Base-by-base conservation (phyloP, 37 sponge, comb jelly and placozoan species). In the Mnemiopsis leidyi region DNA sequence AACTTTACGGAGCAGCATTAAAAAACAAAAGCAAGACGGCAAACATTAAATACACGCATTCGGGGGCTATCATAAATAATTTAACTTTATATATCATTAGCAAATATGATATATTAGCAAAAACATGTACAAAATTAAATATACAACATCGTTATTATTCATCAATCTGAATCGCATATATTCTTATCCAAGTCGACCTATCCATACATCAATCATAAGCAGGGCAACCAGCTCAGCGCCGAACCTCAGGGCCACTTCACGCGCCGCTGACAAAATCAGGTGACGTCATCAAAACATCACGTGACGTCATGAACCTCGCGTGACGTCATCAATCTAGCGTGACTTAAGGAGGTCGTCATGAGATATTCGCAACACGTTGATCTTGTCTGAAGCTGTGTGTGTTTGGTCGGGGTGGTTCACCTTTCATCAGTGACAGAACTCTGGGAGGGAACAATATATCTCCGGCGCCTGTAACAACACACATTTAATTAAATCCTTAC, bases 381-480 rank as follows among this genome's bases (percentile, higher is more conserved):
- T 48, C 13, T 48, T 18, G 61, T 48, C 61, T 71, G 75, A 71
- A 18, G 75, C 75, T 23, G 75, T n/a, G 75, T 5, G 3, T 71
- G 75, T 18, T 5, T 13, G 75, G 7, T 2, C 75, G 75, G 32
- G 82, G 23, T 77, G n/a, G n/a, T 77, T 77, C 79, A 77, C 32
- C 79, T 77, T 34, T 77, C 79, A 36, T 77, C 79, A 34, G 90
- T 85, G 1, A 85, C 90, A 39, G 90, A 85, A 40, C 90, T 85
- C 23, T 85, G 90, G 29, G 90, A 85, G 5, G 90, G 90, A 26
- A 85, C 90, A 39, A 85, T 85, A 33, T 85, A 85, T 26, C 90
- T 38, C 3, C 90, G 90, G 39, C 90, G 90, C 61, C 90, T 85
- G 36, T 48, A 18, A 13, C 9, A 48, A 48, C 61, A 13, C n/a